Base-by-base conservation (phyloP, 2,888 invertebrate genomes). In the Encarsia formosa region DNA sequence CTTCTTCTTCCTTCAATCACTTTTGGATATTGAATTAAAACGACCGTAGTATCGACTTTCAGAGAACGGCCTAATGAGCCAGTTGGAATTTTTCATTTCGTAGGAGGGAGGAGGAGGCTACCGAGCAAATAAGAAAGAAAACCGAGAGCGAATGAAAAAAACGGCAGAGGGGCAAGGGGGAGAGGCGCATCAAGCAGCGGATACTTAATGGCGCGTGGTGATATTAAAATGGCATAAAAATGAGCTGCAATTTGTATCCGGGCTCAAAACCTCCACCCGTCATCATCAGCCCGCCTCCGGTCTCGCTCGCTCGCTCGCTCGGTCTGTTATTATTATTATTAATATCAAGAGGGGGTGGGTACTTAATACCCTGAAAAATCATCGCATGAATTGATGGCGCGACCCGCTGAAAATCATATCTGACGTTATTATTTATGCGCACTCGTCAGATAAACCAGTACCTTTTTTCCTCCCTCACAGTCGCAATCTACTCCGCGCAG, bases 181-280 rank as follows among this genome's bases (percentile, higher is more conserved):
- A 38, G 19, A 49, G 52, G 42, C n/a, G n/a, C 54, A 51, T 58
- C 52, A 57, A 59, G 66, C 65, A 61, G 63, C 65, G 67, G 66
- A 68, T 67, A 71, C 67, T 71, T 72, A 73, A 73, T 73, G 73
- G 70, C 66, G 70, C 70, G 68, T 71, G 66, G 70, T 65, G 69
- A 73, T 73, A 73, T 72, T 73, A 73, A 73, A 73, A 73, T 70
- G 70, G 72, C 69, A 71, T 72, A 73, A 73, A 73, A 73, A 73
- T 73, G 73, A 71, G 71, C 66, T 66, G 71, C 68, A 73, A 73
- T 73, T 73, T 73, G 72, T 73, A 73, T 71, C 67, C 64, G 65
- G 65, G 64, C 66, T 71, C 65, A 67, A 70, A 70, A 68, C 65
- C 63, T 63, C 59, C 62, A 61, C 59, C 60, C 57, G 56, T 61